Evolutionary conservation across 2,888 invertebrate genomes (phyloP).

Genomic region (Phaonia tiefii): DNA sequence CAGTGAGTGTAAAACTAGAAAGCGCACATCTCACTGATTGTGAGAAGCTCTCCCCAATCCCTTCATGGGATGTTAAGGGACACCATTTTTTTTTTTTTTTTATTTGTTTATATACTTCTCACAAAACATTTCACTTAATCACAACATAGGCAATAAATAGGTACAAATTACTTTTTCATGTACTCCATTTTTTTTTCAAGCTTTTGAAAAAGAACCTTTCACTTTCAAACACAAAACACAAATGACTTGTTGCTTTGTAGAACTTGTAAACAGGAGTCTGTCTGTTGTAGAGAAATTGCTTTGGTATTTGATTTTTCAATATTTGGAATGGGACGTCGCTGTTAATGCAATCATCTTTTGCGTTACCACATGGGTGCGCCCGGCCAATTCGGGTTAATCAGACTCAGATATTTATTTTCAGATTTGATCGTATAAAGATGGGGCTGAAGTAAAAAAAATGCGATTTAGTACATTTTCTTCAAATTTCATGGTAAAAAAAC

Average conservation of each 20-base stretch:
- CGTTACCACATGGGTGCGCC: neutral
- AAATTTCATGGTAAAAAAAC: too few relatives aligned
- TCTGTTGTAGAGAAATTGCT: too few relatives aligned
- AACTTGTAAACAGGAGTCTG: neutral
- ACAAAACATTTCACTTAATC: neutral
- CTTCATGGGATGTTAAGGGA: too few relatives aligned
- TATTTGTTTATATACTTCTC: neutral
- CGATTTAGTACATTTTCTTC: too few relatives aligned
- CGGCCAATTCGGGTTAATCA: neutral
- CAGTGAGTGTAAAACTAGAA: too few relatives aligned
- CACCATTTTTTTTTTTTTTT: too few relatives aligned
- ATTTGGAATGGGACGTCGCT: neutral
- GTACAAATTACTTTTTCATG: too few relatives aligned
- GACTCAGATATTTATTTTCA: too few relatives aligned
- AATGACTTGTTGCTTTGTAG: neutral
- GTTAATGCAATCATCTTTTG: neutral
- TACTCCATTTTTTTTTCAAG: neutral
- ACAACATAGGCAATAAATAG: neutral
- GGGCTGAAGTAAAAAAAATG: too few relatives aligned
- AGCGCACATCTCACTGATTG: too few relatives aligned
- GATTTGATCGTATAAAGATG: too few relatives aligned
- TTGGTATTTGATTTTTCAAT: neutral
- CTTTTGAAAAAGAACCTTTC: neutral
- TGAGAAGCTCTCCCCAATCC: too few relatives aligned
- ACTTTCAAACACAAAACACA: constrained; percentile 10